A percentile compares a stretch with the other conserved stretches of the same genome.
Conservation (phyloP, 2,888 invertebrate species). For the Venusia cambrica region DNA sequence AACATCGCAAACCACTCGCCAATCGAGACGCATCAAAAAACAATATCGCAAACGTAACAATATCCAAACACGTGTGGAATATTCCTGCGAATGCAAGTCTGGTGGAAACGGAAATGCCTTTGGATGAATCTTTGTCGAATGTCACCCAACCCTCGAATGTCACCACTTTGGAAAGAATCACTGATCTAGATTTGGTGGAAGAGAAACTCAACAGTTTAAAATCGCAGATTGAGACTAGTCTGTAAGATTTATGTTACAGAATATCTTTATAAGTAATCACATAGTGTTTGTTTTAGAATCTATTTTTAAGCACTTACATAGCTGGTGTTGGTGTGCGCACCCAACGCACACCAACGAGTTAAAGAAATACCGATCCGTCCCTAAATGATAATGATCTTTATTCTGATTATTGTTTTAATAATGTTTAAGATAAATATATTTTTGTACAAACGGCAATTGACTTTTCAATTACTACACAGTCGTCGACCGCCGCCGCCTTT, state of each 20-base stretch:
- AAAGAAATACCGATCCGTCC: too few relatives aligned
- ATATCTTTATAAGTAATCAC: too few relatives aligned
- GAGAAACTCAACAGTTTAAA: slow-evolving; percentile 61
- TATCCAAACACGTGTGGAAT: slow-evolving; percentile 48
- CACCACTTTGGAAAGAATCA: slow-evolving; percentile 66
- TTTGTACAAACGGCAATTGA: too few relatives aligned
- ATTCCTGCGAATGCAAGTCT: slow-evolving; percentile 45
- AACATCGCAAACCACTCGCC: slow-evolving; percentile 4
- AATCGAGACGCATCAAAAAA: slow-evolving; percentile 2
- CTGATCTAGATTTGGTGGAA: slow-evolving; percentile 65
- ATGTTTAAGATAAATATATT: too few relatives aligned
- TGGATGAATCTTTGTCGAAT: slow-evolving; percentile 41
- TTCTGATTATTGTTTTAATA: too few relatives aligned
- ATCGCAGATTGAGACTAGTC: slow-evolving; percentile 59
- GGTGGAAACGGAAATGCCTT: slow-evolving; percentile 34
- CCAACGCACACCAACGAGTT: too few relatives aligned
- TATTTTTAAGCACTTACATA: too few relatives aligned
- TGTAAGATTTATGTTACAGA: slow-evolving; percentile 39
- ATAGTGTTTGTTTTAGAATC: too few relatives aligned
- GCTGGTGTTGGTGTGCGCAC: too few relatives aligned
- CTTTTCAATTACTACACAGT: too few relatives aligned
- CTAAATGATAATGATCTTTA: too few relatives aligned
- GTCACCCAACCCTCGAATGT: slow-evolving; percentile 55
- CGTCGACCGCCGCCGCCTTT: too few relatives aligned
- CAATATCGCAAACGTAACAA: slow-evolving; percentile 24